Evolutionary conservation across 2,888 invertebrate species (phyloP).

Genomic region (Zygothrica quintamaculata): DNA sequence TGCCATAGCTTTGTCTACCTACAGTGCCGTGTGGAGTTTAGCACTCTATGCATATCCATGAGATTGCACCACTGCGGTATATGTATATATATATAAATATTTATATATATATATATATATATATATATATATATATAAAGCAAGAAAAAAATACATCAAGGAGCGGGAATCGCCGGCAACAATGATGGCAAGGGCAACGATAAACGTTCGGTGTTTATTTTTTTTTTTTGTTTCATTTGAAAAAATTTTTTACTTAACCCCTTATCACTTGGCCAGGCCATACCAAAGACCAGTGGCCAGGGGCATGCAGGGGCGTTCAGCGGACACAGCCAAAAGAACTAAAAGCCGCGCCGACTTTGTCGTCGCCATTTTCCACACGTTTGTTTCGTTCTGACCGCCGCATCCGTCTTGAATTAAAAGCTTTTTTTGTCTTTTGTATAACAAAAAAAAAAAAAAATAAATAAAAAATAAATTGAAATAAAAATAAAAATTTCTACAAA

Average conservation of each 20-base stretch:
- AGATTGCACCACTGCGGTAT: constrained; percentile 49
- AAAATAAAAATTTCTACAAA: constrained; percentile 5
- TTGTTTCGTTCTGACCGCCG: constrained; percentile 39
- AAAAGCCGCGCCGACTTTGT: constrained; percentile 45
- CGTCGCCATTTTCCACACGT: constrained; percentile 43
- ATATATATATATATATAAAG: too few species aligned
- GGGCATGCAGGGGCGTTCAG: too few species aligned
- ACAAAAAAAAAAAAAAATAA: constrained; percentile 9
- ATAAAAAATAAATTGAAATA: constrained; percentile 4
- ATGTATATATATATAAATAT: too few species aligned
- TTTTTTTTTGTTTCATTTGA: constrained; percentile 44
- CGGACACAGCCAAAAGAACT: constrained; percentile 61
- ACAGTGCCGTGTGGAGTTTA: constrained; percentile 19
- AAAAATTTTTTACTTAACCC: constrained; percentile 65
- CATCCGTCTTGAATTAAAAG: constrained; percentile 67
- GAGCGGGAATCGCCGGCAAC: constrained; percentile 31
- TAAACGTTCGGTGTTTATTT: constrained; percentile 44
- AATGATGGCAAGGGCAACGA: constrained; percentile 52
- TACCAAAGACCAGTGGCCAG: too few species aligned
- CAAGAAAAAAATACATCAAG: constrained; percentile 20
- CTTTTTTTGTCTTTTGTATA: constrained; percentile 48
- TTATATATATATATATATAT: too few species aligned
- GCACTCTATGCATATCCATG: constrained; percentile 69
- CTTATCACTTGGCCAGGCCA: constrained; percentile 57
- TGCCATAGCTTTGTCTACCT: neutral